Base-by-base conservation (phyloP, 2,113 vertebrate genomes). In the Rynchops niger region DNA sequence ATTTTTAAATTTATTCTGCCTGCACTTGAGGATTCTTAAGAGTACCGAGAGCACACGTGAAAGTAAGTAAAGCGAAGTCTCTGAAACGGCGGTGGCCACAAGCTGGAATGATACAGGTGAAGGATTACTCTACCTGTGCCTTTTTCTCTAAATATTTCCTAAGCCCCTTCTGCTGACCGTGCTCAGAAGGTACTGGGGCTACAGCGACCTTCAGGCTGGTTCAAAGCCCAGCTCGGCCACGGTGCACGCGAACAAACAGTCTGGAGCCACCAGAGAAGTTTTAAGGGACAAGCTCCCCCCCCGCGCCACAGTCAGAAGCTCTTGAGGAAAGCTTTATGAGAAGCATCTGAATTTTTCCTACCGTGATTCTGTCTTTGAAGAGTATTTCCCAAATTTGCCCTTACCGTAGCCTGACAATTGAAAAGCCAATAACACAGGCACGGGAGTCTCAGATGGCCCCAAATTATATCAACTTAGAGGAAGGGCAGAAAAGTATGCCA, bases 101-200 rank as follows among this genome's bases (percentile, higher is more conserved):
- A 26, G 55, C 42, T 9, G 5, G 61, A n/a, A 45, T 0, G 9
- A 17, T 9, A 1, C 2, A 55, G 29, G 11, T 0, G 2, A 26
- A 63, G 38, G 30, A 16, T n/a, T 32, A 36, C 4, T 29, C 66
- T 34, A 1, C 0, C 3, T 9, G 9, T 2, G 13, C 16, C 18
- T 53, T 49, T 59, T 42, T 9, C 43, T 49, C 40, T 6, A 21
- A 25, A 1, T 11, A 26, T 38, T 38, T 49, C 6, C n/a, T 21
- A 17, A 40, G 62, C 20, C 4, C 45, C n/a, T 76, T 29, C 73
- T 76, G 50, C 36, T 63, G 61, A 22, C 11, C 0, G 3, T 32
- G n/a, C 26, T 32, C 22, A 18, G 61, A 36, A 49, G 45, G n/a
- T 5, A 6, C 5, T 3, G 32, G 36, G 53, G 32, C 17, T 20